Evolutionary conservation across 2,888 invertebrate species (phyloP), one percentile per base, ranked within the genome.

Genomic region (Phyllotreta cruciferae): DNA sequence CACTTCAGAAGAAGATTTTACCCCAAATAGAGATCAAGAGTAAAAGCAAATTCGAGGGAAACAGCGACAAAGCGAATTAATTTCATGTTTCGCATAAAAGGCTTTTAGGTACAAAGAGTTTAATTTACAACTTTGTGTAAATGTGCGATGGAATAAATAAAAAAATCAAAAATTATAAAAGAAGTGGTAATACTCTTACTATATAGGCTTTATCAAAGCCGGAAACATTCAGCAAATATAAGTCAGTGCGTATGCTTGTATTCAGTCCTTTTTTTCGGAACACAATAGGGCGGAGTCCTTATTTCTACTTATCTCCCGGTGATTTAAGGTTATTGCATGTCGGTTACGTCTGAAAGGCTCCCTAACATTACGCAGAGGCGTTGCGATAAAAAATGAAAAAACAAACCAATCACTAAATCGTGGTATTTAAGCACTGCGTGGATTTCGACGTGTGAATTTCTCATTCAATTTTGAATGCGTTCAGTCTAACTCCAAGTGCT

Each of bases 1-100:
- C 58, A 7, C n/a, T 68, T n/a, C 60, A 66, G 47, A 68, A 64
- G 41, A 62, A 53, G 34, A 34, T 66, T n/a, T 10, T 61, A 0
- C 55, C 60, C 11, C 56, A 57, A 38, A 39, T 57, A 8, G 24
- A 24, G 1, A 24, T 24, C 24, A 24, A 10, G n/a, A 6, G 38
- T 37, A 52, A 13, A 10, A 13, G n/a, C 5, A 24, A 14, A 24
- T 13, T 10, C 14, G 36, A 37, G 9, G 9, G 24, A 36, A 11
- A n/a, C 10, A 14, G 24, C 13, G 1, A n/a, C 0, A 1, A 47
- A 47, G 13, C 5, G 5, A 13, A 52, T 24, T 24, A 24, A 24
- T 24, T 24, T 24, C 24, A 24, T 24, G 24, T 24, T 24, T 24
- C 24, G 1, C 24, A 24, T 24, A 24, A 1, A 24, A 24, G 24